Base-by-base conservation (phyloP, 2,797 vertebrate species). In the Dendrocincla tyrannina region DNA sequence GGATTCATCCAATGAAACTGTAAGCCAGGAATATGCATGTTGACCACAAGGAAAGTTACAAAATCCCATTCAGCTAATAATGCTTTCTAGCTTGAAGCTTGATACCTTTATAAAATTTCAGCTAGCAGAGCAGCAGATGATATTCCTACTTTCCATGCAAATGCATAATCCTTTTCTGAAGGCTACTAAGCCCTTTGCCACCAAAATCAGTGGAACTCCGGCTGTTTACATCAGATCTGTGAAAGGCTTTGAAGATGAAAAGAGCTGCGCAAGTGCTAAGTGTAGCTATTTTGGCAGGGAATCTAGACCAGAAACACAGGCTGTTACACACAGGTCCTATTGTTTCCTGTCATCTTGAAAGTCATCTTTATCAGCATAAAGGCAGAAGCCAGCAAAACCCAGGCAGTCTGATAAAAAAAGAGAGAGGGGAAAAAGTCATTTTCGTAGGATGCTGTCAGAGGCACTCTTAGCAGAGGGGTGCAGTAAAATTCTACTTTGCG, bases 201-300 rank as follows among this genome's bases (percentile, higher is more conserved):
- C 88, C 93, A 93, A 90, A 96, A 92, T 93, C 87, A 89, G 70
- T 77, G 91, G 76, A 93, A 88, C 63, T 84, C 58, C 0, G 8
- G 77, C 82, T 96, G 90, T 80, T 96, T 93, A 89, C 85, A 73
- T 74, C 0, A 5, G 44, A 74, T 83, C 81, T 82, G 41, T 23
- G 67, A 72, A 90, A 68, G 75, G 60, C 96, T 97, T 96, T 97
- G 96, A 97, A 97, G 96, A 97, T 96, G 49, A 96, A 94, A 95
- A 88, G 88, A 33, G n/a, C 44, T 55, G 41, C 59, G 79, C 66
- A 92, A 94, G 80, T 70, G 80, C 39, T 91, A 83, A 93, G 93
- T 66, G 85, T 24, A 89, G 90, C 92, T 96, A 73, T 84, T 91
- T 89, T 96, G 92, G 92, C 92, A 94, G 44, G n/a, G 75, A 77